Base-by-base conservation (phyloP, 2,888 invertebrate genomes). In the Antheraea yamamai region DNA sequence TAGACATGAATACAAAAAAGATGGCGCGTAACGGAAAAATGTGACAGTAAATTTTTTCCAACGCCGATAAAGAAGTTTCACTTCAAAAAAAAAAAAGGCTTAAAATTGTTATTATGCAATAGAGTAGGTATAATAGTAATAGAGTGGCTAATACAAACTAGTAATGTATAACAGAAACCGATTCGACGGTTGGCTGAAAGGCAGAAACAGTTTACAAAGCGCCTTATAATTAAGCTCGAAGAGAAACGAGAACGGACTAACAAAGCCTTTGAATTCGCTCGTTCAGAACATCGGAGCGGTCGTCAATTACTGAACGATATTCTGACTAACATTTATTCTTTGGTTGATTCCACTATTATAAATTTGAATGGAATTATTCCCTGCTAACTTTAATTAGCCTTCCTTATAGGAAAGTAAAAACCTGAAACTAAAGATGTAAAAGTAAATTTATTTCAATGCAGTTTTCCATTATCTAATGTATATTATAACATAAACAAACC, bases 151-250 rank as follows among this genome's bases (percentile, higher is more conserved):
- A 66, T 16, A 66, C 16, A 66, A 30, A 16, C 12, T 66, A 66
- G 16, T 30, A 66, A 66, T 66, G 4, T 66, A 66, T 30, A 26
- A 30, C 26, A 66, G 16, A 70, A 70, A 70, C 20, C 39, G n/a
- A 7, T 70, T n/a, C 39, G 39, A 70, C n/a, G 39, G 70, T 39
- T 70, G n/a, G 64, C 16, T 68, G 70, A 70, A 70, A 35, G n/a
- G 39, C 26, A 73, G 74, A 78, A 81, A 81, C 82, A 81, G 83
- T 85, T 83, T 85, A 84, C 84, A 84, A 83, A 82, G 81, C 79
- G 77, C 77, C 81, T 78, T 81, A 80, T 83, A 83, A 85, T 85
- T 83, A 83, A 79, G 82, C 81, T 79, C 80, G 78, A 79, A 61
- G 76, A 73, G 77, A 79, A 83, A 83, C 79, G 80, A 77, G 77